These are phyloP conservation scores for Pantala flavescens DNA, from an alignment of 1,140 invertebrate genomes.

Conservation along the genomic window DNA sequence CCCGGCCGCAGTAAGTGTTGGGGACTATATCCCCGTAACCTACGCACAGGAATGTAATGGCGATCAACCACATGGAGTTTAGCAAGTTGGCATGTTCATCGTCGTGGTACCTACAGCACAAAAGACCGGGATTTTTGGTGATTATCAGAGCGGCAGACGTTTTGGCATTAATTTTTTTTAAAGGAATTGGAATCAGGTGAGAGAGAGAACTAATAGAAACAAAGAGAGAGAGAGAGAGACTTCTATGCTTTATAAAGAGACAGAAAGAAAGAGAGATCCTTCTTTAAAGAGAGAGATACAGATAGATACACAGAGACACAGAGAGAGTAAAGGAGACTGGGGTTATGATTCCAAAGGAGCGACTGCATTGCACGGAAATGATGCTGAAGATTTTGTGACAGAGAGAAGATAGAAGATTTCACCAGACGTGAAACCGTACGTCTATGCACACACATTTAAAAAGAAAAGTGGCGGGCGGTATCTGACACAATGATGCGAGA, in stretches of 20 bases:
- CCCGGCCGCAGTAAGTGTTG: constrained; percentile 86
- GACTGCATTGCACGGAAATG: too few relatives aligned
- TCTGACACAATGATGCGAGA: too few relatives aligned
- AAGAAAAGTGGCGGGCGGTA: background rate
- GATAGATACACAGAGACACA: too few relatives aligned
- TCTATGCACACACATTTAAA: too few relatives aligned
- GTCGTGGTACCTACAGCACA: constrained; percentile 60
- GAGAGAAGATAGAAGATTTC: too few relatives aligned
- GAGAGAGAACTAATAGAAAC: background rate
- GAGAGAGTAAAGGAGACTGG: too few relatives aligned
- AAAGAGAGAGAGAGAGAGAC: background rate
- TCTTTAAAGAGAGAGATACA: too few relatives aligned
- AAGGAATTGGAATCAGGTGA: background rate
- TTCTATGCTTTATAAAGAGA: too few relatives aligned
- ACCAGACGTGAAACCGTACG: too few relatives aligned
- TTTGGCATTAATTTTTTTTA: constrained; percentile 1
- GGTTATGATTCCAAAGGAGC: too few relatives aligned
- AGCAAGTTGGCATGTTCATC: constrained; percentile 81
- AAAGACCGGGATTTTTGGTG: constrained; percentile 19
- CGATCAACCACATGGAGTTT: constrained; percentile 88
- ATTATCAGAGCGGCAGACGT: constrained; percentile 10
- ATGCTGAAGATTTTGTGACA: too few relatives aligned
- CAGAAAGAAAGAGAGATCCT: too few relatives aligned
- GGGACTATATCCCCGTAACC: constrained; percentile 83
- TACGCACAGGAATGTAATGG: constrained; percentile 75